Percentiles rank a stretch among this genome's conserved stretches.
Evolutionary conservation across 2,113 vertebrate genomes (phyloP).

Genomic region (Ceyx margarethae): DNA sequence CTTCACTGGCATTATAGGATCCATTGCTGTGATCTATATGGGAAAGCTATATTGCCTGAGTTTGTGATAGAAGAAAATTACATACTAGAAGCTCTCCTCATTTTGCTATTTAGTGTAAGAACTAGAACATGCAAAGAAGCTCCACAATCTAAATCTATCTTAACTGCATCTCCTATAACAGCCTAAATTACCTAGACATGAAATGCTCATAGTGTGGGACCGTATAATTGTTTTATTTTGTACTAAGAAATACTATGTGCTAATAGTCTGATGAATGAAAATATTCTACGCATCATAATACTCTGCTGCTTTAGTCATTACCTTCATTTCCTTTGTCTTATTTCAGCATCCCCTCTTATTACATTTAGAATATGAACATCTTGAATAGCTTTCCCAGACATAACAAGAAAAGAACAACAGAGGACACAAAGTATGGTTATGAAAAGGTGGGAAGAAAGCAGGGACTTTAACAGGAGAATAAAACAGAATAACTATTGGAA

Average conservation of each 20-base stretch:
- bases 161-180: not conserved
- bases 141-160: not conserved
- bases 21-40: conserved; percentile 28
- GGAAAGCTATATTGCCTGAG: conserved; percentile 29
- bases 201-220: not conserved
- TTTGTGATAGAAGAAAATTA: conserved; percentile 49
- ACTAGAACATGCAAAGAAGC: conserved; percentile 7
- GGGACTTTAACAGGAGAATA: not conserved
- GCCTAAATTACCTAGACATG: accelerated
- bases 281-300: conserved; percentile 28
- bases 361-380: not conserved
- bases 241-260: not conserved
- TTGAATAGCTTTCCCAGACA: not conserved
- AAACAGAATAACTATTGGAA: not conserved
- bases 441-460: not conserved
- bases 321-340: not conserved
- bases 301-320: not conserved
- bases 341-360: not conserved
- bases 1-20: conserved; percentile 56
- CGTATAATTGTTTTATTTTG: not conserved
- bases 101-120: not conserved
- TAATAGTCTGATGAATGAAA: conserved; percentile 5
- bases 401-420: not conserved
- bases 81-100: conserved; percentile 13
- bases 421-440: not conserved